Conservation (phyloP, 2,888 invertebrate species). For the Eilema depressum region DNA sequence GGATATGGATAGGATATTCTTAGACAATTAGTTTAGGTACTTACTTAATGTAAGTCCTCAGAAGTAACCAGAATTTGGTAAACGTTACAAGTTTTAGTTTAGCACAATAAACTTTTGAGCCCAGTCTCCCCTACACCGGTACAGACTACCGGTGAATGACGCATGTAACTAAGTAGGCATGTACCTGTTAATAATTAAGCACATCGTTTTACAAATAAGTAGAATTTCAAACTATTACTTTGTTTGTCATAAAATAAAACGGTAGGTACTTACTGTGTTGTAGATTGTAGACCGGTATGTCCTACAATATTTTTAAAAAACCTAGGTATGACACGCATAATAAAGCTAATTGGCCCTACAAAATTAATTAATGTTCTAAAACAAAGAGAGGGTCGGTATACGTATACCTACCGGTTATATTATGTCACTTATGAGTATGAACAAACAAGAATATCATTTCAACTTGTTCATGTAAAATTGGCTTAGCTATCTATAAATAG, state of each 20-base stretch:
- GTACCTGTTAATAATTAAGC: not conserved
- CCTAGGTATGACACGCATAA: not conserved
- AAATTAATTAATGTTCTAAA: constrained; percentile 16
- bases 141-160: not conserved
- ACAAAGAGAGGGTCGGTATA: constrained; percentile 9
- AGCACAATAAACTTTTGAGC: no score
- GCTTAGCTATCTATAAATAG: constrained; percentile 1
- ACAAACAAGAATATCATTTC: constrained; percentile 10
- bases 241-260: no score
- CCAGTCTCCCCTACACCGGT: not conserved
- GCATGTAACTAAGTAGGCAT: not conserved
- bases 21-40: no score
- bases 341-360: not conserved
- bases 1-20: no score
- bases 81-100: no score
- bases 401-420: not conserved
- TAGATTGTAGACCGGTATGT: no score
- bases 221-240: not conserved
- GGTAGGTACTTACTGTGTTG: no score
- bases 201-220: constrained; percentile 7
- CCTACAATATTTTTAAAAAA: no score
- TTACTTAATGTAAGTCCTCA: no score
- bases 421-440: not conserved
- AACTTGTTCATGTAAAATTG: not conserved
- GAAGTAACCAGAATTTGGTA: no score